phyloP scores from a whole-genome alignment of 2,113 vertebrate species.

The Condylura cristata region DNA sequence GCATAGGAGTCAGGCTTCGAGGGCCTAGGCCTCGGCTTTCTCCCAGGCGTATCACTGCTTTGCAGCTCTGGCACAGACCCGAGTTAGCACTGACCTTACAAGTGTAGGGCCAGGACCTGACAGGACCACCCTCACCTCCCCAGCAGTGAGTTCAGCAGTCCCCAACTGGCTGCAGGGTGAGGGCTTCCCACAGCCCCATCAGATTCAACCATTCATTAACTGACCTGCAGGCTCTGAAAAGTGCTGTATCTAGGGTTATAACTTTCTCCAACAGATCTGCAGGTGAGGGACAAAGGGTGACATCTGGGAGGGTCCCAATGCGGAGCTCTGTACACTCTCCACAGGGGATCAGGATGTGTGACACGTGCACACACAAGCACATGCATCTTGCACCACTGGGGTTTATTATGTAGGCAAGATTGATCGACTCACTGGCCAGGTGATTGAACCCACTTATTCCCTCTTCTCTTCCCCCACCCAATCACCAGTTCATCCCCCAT shows the following conservation, averaged over 20 bases:
- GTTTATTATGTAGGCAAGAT: not conserved
- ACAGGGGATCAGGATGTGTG: not conserved
- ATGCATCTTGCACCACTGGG: not conserved
- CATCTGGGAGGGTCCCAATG: not conserved
- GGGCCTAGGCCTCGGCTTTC: not conserved
- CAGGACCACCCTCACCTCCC: not conserved
- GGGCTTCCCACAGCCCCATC: not conserved
- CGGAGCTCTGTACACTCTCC: not conserved
- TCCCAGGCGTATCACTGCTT: fast-evolving
- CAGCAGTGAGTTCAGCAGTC: not conserved
- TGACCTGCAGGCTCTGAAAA: not conserved
- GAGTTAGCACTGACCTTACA: not conserved
- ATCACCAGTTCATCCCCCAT: not conserved
- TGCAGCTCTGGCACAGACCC: not conserved
- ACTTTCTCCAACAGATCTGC: not conserved
- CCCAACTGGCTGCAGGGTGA: not conserved
- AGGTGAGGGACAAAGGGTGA: not conserved
- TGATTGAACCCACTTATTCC: not conserved
- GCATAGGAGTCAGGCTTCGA: not conserved
- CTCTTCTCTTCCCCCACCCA: not conserved
- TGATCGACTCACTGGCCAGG: not conserved
- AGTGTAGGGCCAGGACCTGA: not conserved
- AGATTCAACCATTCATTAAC: not conserved
- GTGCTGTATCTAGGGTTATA: not conserved
- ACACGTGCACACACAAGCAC: not conserved